Evolutionary conservation across 2,113 vertebrate species (phyloP), one percentile per base, ranked within the genome.

Genomic region (Spizaetus ornatus): DNA sequence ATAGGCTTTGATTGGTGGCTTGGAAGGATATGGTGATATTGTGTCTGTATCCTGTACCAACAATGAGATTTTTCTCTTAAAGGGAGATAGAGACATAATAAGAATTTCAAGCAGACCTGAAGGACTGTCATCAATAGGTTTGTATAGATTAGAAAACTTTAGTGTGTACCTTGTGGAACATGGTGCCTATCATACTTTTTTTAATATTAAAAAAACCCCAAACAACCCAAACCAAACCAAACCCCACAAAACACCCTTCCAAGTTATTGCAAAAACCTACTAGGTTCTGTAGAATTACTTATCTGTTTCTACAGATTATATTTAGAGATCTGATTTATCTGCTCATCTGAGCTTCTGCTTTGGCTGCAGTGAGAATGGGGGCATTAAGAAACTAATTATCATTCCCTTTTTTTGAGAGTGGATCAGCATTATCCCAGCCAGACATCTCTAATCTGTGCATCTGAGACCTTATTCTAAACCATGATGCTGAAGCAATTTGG

Each of bases 61-160:
- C 96, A 99, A 99, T 79, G 99, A 99, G 97, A 99, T 99, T 97
- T 99, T 99, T 94, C 97, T 99, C 94, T 97, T 99, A 86, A 99
- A 99, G 92, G 99, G 99, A 93, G 99, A 99, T 85, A 97, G 99
- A 96, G 99, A 99, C 96, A 98, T 99, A 67, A 99, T 99, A 96
- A 98, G 99, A 53, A 98, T 99, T 85, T 99, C 99, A 31, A 99
- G 97, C 97, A 98, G 98, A 77, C 99, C 99, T 1, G 99, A 99
- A 97, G 99, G 99, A 86, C 88, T 98, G 4, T 81, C 98, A 16
- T 98, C 99, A 67, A 98, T 97, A 98, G 97, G 99, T 99, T 94
- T 87, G 98, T 98, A 93, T 70, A 71, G 16, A 71, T 82, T 65
- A 50, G 21, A 19, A 76, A 63, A 31, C 9, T 90, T 13, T 12